Conservation (phyloP, 2,797 vertebrate species). For the Anguilla obscura region DNA sequence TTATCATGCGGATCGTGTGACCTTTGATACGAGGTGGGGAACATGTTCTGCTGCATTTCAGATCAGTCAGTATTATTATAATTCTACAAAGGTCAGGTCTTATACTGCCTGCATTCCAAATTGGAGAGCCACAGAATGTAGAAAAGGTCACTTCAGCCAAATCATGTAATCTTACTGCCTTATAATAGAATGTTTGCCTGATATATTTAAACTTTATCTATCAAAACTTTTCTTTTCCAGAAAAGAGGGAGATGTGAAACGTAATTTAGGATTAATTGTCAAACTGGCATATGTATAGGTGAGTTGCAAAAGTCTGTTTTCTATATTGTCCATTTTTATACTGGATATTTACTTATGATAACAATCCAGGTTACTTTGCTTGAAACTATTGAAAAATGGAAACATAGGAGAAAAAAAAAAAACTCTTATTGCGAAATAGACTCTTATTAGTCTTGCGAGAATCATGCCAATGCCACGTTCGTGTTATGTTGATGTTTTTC, state of each 20-base stretch:
- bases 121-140: conserved; percentile 43
- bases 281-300: background rate
- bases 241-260: background rate
- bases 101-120: conserved; percentile 50
- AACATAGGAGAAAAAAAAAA: background rate
- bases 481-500: background rate
- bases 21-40: conserved; percentile 38
- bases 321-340: background rate
- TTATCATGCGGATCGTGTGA: conserved; percentile 32
- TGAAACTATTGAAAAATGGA: background rate
- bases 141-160: conserved; percentile 57
- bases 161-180: conserved; percentile 50
- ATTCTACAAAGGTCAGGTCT: conserved; percentile 52
- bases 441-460: background rate
- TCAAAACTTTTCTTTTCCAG: conserved; percentile 7
- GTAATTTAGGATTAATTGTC: background rate
- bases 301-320: background rate
- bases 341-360: background rate
- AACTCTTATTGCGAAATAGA: background rate
- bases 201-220: conserved; percentile 53
- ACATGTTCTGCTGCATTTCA: conserved; percentile 45
- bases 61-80: conserved; percentile 45
- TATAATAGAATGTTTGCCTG: conserved; percentile 50
- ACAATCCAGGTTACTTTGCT: background rate
- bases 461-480: background rate